Percentiles rank a stretch among this genome's conserved stretches.
Evolutionary conservation across 30 jellyfish, hydroid and myxozoan species (phyloP).

Genomic region (Euphysa ruthae): DNA sequence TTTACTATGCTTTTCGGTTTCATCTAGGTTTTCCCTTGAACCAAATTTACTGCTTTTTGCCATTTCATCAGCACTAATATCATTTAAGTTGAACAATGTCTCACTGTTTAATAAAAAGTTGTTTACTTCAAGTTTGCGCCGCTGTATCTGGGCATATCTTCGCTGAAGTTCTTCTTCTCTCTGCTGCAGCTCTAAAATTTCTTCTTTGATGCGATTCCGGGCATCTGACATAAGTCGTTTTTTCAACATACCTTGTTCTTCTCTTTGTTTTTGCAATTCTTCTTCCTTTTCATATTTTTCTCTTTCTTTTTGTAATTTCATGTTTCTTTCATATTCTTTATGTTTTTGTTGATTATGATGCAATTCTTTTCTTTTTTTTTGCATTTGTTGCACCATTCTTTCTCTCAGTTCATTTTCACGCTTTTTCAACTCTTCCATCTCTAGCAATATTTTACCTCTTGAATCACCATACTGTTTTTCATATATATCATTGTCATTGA

Average conservation of each 20-base stretch:
- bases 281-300: background rate
- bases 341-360: background rate
- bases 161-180: conserved; percentile 23
- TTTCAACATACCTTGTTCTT: conserved; percentile 9
- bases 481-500: background rate
- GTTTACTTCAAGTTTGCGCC: background rate
- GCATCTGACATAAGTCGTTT: background rate
- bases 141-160: background rate
- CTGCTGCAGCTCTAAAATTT: conserved; percentile 11
- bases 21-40: too few relatives aligned
- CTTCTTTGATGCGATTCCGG: conserved; percentile 8
- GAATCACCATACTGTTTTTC: background rate
- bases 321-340: background rate
- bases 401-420: conserved; percentile 20
- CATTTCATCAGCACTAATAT: too few relatives aligned
- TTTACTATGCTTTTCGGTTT: too few relatives aligned
- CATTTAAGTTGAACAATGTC: background rate
- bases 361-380: background rate
- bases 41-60: too few relatives aligned
- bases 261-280: background rate
- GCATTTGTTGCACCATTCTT: background rate
- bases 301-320: too few relatives aligned
- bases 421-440: conserved; percentile 12
- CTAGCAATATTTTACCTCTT: conserved; percentile 19
- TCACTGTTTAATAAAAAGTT: background rate